A percentile compares a stretch with the other conserved stretches of the same genome.
Conservation (phyloP, 2,888 invertebrate species). For the Apoda limacodes region DNA sequence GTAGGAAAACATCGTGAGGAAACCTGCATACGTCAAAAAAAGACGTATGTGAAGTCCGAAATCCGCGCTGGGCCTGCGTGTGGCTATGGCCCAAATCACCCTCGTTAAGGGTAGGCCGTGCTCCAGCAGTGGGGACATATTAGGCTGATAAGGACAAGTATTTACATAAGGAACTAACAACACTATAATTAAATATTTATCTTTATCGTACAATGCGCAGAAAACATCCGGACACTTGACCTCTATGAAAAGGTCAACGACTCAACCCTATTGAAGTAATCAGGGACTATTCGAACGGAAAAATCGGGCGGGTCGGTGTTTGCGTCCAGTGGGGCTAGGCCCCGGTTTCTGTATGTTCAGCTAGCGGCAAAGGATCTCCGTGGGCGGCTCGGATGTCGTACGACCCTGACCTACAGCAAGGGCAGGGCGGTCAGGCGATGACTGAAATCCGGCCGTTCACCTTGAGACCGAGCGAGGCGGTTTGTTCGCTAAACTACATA, state of each 20-base stretch:
- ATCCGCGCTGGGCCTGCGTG: too few species aligned
- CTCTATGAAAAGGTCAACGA: conserved; percentile 42
- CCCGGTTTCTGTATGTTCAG: conserved; percentile 7
- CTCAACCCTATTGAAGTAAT: conserved; percentile 41
- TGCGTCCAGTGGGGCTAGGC: conserved; percentile 24
- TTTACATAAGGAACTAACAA: too few species aligned
- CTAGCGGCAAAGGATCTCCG: conserved; percentile 29
- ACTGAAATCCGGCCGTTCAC: conserved; percentile 57
- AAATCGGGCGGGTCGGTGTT: conserved; percentile 45
- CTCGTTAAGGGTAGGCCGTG: too few species aligned
- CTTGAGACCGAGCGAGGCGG: conserved; percentile 51
- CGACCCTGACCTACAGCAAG: conserved; percentile 66
- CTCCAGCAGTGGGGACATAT: too few species aligned
- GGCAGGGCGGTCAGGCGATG: conserved; percentile 59
- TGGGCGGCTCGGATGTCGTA: conserved; percentile 39
- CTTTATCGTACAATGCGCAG: too few species aligned
- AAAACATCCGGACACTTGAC: too few species aligned
- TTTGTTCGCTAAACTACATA: conserved; percentile 30
- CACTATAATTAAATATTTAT: too few species aligned
- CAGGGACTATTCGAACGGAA: conserved; percentile 60
- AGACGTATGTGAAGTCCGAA: too few species aligned
- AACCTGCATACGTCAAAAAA: too few species aligned
- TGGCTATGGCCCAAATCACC: too few species aligned
- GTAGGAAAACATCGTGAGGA: too few species aligned
- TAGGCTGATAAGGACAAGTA: too few species aligned